Evolutionary conservation across 2,797 vertebrate species (phyloP), one percentile per base, ranked within the genome.

Genomic region (Parambassis ranga): DNA sequence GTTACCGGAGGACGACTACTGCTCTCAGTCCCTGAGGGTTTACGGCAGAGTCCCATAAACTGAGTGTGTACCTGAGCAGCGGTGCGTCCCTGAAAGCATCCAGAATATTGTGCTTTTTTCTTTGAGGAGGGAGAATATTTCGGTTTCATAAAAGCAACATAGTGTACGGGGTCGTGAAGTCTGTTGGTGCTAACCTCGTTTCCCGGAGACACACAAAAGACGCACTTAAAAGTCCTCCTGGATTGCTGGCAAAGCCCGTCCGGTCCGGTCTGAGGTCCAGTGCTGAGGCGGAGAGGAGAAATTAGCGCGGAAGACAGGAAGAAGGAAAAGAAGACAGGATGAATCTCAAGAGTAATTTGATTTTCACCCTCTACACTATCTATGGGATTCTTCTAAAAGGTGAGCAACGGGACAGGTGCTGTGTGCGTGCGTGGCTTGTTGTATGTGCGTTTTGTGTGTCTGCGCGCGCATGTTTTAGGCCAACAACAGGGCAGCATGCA

Each of bases 331-430:
- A 57, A 56, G 80, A 46, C 82, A 90, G 85, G 82, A 91, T 91
- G 90, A 87, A 88, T 64, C 73, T 85, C 74, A 89, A 90, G 65
- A 87, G 71, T 66, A 68, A 88, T 84, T 62, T 91, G 70, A 63
- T 90, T 83, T 87, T 91, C 77, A 91, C 84, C 65, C 86, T 91
- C 82, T 91, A 86, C 83, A 84, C 87, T 65, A 61, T 91, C 65
- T 88, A 87, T 42, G 89, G 87, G 83, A 89, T 91, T 76, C 86
- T 91, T 77, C 80, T 87, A 11, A 91, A 91, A 91, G 90, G 90
- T 91, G 79, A 89, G 88, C 15, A n/a, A n/a, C 22, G 56, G 64
- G 52, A 38, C 28, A 43, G 18, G 42, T 36, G 43, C 51, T 39
- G 77, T 46, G 55, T 46, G 38, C 23, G 37, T 48, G 46, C 13